Evolutionary conservation across 2,888 invertebrate species (phyloP).

Genomic region (Teinopalpus imperialis): DNA sequence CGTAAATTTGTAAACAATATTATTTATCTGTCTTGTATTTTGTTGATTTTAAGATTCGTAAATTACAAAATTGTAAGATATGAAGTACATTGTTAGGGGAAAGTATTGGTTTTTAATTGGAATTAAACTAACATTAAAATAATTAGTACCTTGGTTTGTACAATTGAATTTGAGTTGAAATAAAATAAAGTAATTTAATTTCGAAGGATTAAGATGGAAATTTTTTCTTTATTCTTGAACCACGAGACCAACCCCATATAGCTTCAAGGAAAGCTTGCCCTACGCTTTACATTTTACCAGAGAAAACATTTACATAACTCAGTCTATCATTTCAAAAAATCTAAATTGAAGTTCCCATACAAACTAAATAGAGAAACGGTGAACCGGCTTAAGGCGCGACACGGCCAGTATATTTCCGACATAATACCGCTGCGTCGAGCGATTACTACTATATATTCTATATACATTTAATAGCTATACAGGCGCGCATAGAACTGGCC

Average conservation of each 20-base stretch:
- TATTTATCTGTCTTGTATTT: no score
- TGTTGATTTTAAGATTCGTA: no score
- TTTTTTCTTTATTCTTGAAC: constrained; percentile 46
- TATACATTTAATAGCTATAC: constrained; percentile 83
- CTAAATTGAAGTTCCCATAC: constrained; percentile 76
- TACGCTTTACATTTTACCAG: constrained; percentile 69
- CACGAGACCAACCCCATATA: constrained; percentile 57
- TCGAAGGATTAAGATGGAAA: constrained; percentile 18
- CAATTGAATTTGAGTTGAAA: background rate
- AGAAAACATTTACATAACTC: constrained; percentile 66
- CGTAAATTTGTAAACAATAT: no score
- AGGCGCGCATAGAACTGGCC: constrained; percentile 83
- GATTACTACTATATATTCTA: constrained; percentile 83
- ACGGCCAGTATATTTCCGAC: constrained; percentile 82
- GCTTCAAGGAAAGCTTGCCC: constrained; percentile 69
- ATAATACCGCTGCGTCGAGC: constrained; percentile 83
- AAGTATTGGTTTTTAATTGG: no score
- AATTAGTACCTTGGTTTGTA: background rate
- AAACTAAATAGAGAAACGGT: constrained; percentile 77
- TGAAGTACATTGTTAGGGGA: no score
- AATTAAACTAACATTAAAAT: background rate
- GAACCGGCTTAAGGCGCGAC: constrained; percentile 75
- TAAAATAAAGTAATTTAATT: background rate
- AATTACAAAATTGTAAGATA: no score
- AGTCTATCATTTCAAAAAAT: constrained; percentile 69